Percentiles rank a stretch among this genome's conserved stretches.
Conservation (phyloP, 2,797 vertebrate genomes). For the Alosa sapidissima region DNA sequence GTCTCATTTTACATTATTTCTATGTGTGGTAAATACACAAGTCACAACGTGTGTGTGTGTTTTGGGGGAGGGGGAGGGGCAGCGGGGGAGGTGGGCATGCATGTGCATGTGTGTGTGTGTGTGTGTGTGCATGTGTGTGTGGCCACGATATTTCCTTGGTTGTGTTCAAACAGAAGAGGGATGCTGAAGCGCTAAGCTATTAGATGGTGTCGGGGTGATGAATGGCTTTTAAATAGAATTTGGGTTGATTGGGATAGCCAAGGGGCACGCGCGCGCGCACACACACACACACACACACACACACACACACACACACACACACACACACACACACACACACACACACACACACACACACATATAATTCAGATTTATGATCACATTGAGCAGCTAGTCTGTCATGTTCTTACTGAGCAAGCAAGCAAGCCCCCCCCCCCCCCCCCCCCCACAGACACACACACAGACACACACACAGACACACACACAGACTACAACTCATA, state of each 20-base stretch:
- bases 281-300: neutral
- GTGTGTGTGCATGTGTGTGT: neutral
- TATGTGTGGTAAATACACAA: too few relatives aligned
- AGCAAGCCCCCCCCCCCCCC: too few relatives aligned
- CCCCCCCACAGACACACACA: too few relatives aligned
- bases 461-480: too few relatives aligned
- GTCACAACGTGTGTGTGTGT: too few relatives aligned
- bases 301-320: neutral
- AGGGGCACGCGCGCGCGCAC: neutral
- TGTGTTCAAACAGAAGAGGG: neutral
- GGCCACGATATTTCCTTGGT: neutral
- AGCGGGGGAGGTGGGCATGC: too few relatives aligned
- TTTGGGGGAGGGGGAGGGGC: too few relatives aligned
- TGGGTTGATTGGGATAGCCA: neutral
- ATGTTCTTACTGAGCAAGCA: neutral
- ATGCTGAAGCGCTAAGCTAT: slow-evolving; percentile 33
- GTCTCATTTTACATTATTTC: too few relatives aligned
- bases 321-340: neutral
- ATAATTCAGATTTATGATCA: neutral
- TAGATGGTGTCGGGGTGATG: slow-evolving; percentile 43
- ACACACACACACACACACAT: neutral
- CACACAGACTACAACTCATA: too few relatives aligned
- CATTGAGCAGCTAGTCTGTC: neutral
- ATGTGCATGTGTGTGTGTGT: neutral
- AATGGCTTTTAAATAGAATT: slow-evolving; percentile 39